Evolutionary conservation across 2,797 vertebrate species (phyloP), one percentile per base, ranked within the genome.

Genomic region (Poecilia gillii): DNA sequence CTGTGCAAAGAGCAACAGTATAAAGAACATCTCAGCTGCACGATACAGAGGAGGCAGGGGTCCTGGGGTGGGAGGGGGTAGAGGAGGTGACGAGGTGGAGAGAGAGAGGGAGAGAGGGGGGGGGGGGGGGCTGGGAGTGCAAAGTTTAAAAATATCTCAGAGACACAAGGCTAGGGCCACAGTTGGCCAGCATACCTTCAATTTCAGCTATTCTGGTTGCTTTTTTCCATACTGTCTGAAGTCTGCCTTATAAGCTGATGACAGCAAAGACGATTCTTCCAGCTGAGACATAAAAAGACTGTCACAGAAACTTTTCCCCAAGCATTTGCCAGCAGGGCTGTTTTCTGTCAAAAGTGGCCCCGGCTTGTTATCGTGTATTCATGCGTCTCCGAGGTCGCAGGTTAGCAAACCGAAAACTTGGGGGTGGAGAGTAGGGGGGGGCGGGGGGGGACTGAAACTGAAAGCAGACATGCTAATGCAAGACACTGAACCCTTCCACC

Each of bases 241-340:
- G 91, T 91, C 89, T 92, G 90, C 92, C 93, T 94, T 95, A 95
- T 92, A 95, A 95, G 93, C 93, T 89, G 88, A 96, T 90, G 90
- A 88, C 90, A 90, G 90, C 79, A 72, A 77, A 36, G 68, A 28
- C 25, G 16, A 47, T 81, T 87, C 79, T 2, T 85, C 76, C n/a
- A 71, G 81, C 86, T 75, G 83, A 91, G 85, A 88, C 85, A 89
- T 77, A 89, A 91, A 93, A 93, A 91, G 87, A 90, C 72, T 78
- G 86, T 90, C 88, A 33, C 14, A 12, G 82, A 68, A 66, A 77
- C 68, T 46, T 82, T 87, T 91, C 86, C 84, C 79, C 78, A 45
- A 7, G 1, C 33, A 31, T 89, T 84, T 83, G 85, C 88, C 89
- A 92, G 78, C 57, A 16, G 43, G 13, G 79, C 89, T 88, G 88